Evolutionary conservation across 2,113 vertebrate species (phyloP), one percentile per base, ranked within the genome.

Genomic region (Psilopsiagon aurifrons): DNA sequence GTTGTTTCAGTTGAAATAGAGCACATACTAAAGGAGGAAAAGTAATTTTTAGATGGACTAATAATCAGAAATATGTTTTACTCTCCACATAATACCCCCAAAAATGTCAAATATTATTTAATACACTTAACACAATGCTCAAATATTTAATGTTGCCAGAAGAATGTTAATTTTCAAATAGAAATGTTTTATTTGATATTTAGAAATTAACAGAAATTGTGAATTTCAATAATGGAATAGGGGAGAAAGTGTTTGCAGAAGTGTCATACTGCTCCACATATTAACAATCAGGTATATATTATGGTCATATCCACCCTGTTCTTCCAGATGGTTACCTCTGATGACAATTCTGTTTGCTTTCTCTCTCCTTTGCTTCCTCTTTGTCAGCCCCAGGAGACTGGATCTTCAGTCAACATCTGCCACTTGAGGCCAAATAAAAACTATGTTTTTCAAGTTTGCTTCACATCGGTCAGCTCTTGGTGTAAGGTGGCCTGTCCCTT

Each of bases 241-340:
- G 13, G 2, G 28, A 20, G 16, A 31, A 47, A 46, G 24, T 23
- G 8, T 31, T 29, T 52, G 22, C 6, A 5, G 7, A 4, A 43
- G 6, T 20, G 11, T 6, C 2, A 1, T 24, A 11, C 12, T 59
- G 15, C 4, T 69, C 27, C 13, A 8, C 27, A 11, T 20, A 27
- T 47, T 31, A 59, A 2, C 17, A n/a, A 47, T 39, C 28, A 63
- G 10, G 6, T 67, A 44, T 66, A n/a, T 63, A 31, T 31, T 20
- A 6, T 27, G 33, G 20, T 29, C 17, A 33, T 62, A 69, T 18
- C 9, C 13, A 62, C 9, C 25, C 33, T 59, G 18, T 57, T 73
- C 16, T 55, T 88, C 37, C 10, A 27, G 9, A 9, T 44, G 24
- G 7, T 39, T 70, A 22, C 39, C 19, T 28, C 33, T 55, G 35